Evolutionary conservation across 2,888 invertebrate species (phyloP).

Genomic region (Stenotaenia linearis): DNA sequence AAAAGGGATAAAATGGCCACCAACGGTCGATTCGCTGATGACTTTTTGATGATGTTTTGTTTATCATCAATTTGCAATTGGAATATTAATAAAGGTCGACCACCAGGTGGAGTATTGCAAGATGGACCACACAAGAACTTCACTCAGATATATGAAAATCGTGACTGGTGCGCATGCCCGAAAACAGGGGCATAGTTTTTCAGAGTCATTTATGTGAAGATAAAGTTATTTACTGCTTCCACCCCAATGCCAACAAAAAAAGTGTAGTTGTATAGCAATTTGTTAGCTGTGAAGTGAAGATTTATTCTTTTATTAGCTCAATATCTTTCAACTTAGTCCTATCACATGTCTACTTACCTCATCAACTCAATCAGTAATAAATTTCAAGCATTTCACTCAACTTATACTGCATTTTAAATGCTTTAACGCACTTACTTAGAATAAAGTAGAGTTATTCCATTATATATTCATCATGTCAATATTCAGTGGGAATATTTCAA

Average conservation of each 20-base stretch:
- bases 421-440: not conserved
- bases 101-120: not conserved
- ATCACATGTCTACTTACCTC: not conserved
- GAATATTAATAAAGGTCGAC: not conserved
- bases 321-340: not conserved
- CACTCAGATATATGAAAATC: not conserved
- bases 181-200: constrained; percentile 5
- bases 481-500: not conserved
- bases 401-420: not conserved
- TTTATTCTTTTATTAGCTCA: constrained; percentile 19
- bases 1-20: too few relatives aligned
- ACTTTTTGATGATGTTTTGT: not conserved
- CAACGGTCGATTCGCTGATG: too few relatives aligned
- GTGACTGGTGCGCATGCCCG: constrained; percentile 8
- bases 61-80: not conserved
- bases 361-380: not conserved
- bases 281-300: constrained; percentile 12
- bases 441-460: not conserved
- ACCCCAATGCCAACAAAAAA: not conserved
- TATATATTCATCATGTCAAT: not conserved
- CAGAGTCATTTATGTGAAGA: constrained; percentile 11
- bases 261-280: constrained; percentile 6
- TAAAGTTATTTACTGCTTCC: constrained; percentile 15
- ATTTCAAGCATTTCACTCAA: not conserved
- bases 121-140: constrained; percentile 11